Base-by-base conservation (phyloP, 2,888 invertebrate species). In the Rosalia funebris region DNA sequence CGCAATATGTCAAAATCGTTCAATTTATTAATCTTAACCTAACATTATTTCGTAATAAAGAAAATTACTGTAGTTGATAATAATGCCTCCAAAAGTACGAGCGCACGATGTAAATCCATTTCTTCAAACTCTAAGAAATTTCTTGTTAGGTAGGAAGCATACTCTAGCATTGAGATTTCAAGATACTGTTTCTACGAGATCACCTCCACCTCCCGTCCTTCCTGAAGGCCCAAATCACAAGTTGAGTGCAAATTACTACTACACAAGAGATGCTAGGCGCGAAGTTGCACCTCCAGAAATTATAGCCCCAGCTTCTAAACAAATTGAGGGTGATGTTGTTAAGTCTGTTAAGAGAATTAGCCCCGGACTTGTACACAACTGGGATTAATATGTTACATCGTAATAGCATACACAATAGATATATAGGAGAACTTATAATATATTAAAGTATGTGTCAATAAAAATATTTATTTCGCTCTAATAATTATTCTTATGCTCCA, bases 201-300 rank as follows among this genome's bases (percentile, higher is more conserved):
- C 91, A 52, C 95, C 93, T 77, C 94, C 94, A 16, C 90, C 84
- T 11, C 96, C 96, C 42, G 80, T 85, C 55, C 79, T 96, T 48
- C 97, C 94, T 14, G 92, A 88, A 63, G 97, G 96, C 7, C 90
- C 92, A 1, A 84, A 90, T 20, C 92, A 93, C 81, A 87, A 89
- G 74, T 84, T 93, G 61, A 87, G 90, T 10, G 88, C 86, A 44
- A 95, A 96, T 81, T 95, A 95, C 79, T 97, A 98, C 76, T 91
- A 84, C 75, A 81, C 84, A 0, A 86, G 96, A 57, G 97, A 98
- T 83, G 93, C 85, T 0, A 87, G 97, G 47, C 86, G 95, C 56
- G 90, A 91, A 77, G 91, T 92, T 1, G 69, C 79, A 9, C 93
- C 92, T 1, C 92, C 94, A 0, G 54, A 83, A 36, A 80, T 87